phyloP scores from a whole-genome alignment of 2,888 invertebrate genomes.

The Scaptomyza parva region DNA sequence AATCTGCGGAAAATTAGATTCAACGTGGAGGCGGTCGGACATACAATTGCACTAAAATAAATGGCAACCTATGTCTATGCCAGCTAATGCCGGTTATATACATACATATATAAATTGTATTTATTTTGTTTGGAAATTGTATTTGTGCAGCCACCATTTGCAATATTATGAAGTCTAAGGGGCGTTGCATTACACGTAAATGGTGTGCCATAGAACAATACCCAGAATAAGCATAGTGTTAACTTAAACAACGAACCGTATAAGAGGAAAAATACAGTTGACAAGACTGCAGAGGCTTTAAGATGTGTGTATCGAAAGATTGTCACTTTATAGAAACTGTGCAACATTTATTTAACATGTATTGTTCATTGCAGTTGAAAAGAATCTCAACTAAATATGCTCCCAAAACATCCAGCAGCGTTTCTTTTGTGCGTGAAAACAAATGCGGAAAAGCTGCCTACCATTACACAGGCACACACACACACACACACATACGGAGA shows the following conservation, averaged over 20 bases:
- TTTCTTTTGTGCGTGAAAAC: conserved; percentile 38
- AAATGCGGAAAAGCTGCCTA: conserved; percentile 27
- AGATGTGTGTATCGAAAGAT: background rate
- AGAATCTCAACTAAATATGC: conserved; percentile 24
- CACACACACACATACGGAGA: background rate
- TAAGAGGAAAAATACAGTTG: conserved; percentile 2
- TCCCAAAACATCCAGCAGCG: conserved; percentile 34
- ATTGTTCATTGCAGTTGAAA: background rate
- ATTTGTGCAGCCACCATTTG: conserved; percentile 45
- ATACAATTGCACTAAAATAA: conserved; percentile 8
- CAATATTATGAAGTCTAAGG: conserved; percentile 13
- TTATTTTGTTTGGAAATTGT: conserved; percentile 58
- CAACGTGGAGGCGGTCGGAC: conserved; percentile 18
- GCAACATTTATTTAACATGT: background rate
- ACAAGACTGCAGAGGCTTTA: conserved; percentile 13
- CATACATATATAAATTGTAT: conserved; percentile 50
- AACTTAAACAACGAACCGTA: conserved; percentile 9
- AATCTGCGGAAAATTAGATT: conserved; percentile 78
- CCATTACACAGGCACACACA: background rate
- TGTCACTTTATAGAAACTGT: background rate
- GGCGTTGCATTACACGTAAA: conserved; percentile 39
- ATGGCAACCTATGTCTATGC: conserved; percentile 10
- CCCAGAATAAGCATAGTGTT: conserved; percentile 3
- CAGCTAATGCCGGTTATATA: conserved; percentile 31
- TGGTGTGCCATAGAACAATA: conserved; percentile 33